Evolutionary conservation across 2,888 invertebrate species (phyloP), one percentile per base, ranked within the genome.

Genomic region (Salpingus planirostris): DNA sequence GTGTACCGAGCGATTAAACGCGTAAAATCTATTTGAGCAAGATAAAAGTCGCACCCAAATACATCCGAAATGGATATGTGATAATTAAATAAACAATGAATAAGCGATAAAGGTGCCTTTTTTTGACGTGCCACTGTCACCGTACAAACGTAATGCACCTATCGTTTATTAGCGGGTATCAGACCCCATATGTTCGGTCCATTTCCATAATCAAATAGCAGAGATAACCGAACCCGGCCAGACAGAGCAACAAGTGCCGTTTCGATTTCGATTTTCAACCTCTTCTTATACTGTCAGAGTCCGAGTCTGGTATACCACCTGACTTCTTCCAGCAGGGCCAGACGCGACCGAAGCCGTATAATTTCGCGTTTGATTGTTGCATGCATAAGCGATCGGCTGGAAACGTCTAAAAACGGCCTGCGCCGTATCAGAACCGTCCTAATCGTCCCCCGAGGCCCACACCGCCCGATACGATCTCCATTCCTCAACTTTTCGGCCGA

Each of bases 191-290:
- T 55, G 55, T 50, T 54, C 49, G 37, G 48, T 44, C 50, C 50
- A 52, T 54, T 52, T 52, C 49, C 50, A 54, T 50, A 47, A 50
- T 49, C 48, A 49, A 52, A 50, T 50, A 47, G n/a, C n/a, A n/a
- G n/a, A n/a, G n/a, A n/a, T n/a, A n/a, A n/a, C n/a, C n/a, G n/a
- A n/a, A n/a, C n/a, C n/a, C 29, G 44, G 33, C 32, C 35, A 38
- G 10, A 22, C 13, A 21, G 11, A 15, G 15, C 13, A 14, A 23
- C 11, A 15, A 11, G 34, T n/a, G n/a, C n/a, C n/a, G n/a, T n/a
- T n/a, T n/a, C n/a, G n/a, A n/a, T n/a, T n/a, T n/a, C n/a, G n/a
- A n/a, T n/a, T n/a, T n/a, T n/a, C n/a, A n/a, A n/a, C n/a, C n/a
- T n/a, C n/a, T n/a, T n/a, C n/a, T n/a, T n/a, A n/a, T n/a, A n/a